Evolutionary conservation across 2,797 vertebrate species (phyloP), one percentile per base, ranked within the genome.

Genomic region (Enoplosus armatus): DNA sequence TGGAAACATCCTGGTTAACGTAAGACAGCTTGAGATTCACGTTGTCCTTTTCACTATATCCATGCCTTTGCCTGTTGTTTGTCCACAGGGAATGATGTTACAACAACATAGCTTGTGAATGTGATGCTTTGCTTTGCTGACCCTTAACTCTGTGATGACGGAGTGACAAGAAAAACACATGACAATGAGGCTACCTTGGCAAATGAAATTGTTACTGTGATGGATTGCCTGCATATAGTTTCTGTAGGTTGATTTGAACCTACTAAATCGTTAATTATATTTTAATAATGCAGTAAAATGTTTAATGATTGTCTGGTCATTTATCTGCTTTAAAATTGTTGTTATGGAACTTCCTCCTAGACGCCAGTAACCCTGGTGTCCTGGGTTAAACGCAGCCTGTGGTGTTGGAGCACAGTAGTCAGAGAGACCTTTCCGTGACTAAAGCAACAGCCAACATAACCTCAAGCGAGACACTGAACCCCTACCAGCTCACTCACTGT

Each of bases 401-500:
- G 31, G 18, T 51, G 6, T 45, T 45, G 43, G 22, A 24, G 43
- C 45, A 24, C 39, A 45, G 27, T 3, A 10, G 72, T 56, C 74
- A 56, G 4, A 33, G 14, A 68, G 70, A 54, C 43, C 62, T 7
- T 72, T 70, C 33, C 12, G 75, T 61, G 61, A 53, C 84, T 64
- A 55, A 70, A 78, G 74, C 63, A 60, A 56, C 50, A 82, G 66
- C 27, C 41, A 37, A 18, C 29, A 29, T 86, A 63, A 88, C 82
- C 70, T 62, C 10, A 65, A 76, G 73, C 18, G 15, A 74, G 56
- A 84, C 62, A 39, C 60, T 37, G 61, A 82, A 47, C 76, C 55
- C 61, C 48, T 9, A 45, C 64, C 27, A 51, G 53, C 66, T 82
- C 62, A 47, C 66, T 89, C 63, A 53, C 71, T 86, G 77, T 80